Evolutionary conservation across 2,888 invertebrate species (phyloP).

Genomic region (Calameuta pallipes): DNA sequence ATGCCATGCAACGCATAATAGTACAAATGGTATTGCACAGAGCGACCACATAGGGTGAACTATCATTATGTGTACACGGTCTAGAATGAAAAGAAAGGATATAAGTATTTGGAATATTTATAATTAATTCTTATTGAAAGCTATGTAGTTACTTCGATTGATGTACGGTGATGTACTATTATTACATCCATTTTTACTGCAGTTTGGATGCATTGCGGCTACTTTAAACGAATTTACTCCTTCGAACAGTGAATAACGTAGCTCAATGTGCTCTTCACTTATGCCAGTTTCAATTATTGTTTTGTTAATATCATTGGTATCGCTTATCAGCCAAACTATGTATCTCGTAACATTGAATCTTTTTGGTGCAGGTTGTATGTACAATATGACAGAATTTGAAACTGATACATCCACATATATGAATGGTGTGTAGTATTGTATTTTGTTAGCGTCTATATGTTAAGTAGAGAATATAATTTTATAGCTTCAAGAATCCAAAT

Average conservation of each 20-base stretch:
- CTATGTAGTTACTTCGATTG: conserved; percentile 48
- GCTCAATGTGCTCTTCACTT: conserved; percentile 33
- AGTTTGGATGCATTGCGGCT: conserved; percentile 52
- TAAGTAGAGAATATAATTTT: not conserved
- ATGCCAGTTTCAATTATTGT: conserved; percentile 12
- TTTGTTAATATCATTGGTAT: conserved; percentile 38
- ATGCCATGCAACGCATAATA: not conserved
- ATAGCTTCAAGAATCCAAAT: not conserved
- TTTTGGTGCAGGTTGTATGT: conserved; percentile 55
- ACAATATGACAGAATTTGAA: conserved; percentile 42
- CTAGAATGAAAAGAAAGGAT: not conserved
- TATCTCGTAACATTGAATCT: conserved; percentile 56
- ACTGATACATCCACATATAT: conserved; percentile 58
- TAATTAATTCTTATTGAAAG: conserved; percentile 13
- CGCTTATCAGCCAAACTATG: conserved; percentile 55
- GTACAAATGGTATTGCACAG: not conserved
- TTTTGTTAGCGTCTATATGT: conserved; percentile 13
- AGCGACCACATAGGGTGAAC: not conserved
- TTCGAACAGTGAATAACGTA: conserved; percentile 47
- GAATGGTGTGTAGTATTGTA: conserved; percentile 52
- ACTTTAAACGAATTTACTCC: conserved; percentile 59
- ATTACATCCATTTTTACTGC: conserved; percentile 50
- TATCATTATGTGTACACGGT: not conserved
- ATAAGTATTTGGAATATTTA: not conserved
- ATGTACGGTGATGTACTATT: conserved; percentile 59